Evolutionary conservation across 1,140 invertebrate genomes (phyloP).

Genomic region (Pseudomyrmex dendroicus): DNA sequence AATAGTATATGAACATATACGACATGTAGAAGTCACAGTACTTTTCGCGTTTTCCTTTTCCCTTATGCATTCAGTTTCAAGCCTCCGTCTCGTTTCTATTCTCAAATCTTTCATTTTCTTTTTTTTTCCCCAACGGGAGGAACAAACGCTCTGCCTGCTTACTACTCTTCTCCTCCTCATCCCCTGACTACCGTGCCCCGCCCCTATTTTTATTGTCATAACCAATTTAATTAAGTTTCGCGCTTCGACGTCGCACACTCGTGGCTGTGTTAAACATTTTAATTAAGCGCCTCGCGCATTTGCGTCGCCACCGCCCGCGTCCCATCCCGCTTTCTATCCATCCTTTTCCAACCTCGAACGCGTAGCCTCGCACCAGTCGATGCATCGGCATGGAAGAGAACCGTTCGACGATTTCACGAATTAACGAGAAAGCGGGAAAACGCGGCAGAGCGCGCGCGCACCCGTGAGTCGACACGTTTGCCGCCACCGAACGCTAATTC

Average conservation of each 20-base stretch:
- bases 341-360: not conserved
- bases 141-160: constrained; percentile 13
- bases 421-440: constrained; percentile 65
- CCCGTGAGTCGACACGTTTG: constrained; percentile 46
- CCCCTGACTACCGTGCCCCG: constrained; percentile 31
- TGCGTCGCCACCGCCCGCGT: constrained; percentile 48
- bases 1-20: not conserved
- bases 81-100: not conserved
- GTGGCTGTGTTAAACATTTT: constrained; percentile 75
- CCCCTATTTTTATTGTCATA: constrained; percentile 76
- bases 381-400: constrained; percentile 67
- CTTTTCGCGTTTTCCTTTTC: constrained; percentile 41
- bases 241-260: constrained; percentile 72
- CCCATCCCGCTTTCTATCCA: not conserved
- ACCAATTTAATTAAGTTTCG: constrained; percentile 77
- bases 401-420: constrained; percentile 72
- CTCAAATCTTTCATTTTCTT: constrained; percentile 38
- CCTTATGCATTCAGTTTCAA: constrained; percentile 24
- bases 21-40: constrained; percentile 7
- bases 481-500: constrained; percentile 59
- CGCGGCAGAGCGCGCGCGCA: constrained; percentile 33
- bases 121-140: not conserved
- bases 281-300: constrained; percentile 75
- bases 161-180: not conserved
- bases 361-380: constrained; percentile 41